A percentile compares a stretch with the other conserved stretches of the same genome.
These are phyloP conservation scores for Procambarus clarkii DNA, from an alignment of 1,140 invertebrate species.

Conservation along the genomic window DNA sequence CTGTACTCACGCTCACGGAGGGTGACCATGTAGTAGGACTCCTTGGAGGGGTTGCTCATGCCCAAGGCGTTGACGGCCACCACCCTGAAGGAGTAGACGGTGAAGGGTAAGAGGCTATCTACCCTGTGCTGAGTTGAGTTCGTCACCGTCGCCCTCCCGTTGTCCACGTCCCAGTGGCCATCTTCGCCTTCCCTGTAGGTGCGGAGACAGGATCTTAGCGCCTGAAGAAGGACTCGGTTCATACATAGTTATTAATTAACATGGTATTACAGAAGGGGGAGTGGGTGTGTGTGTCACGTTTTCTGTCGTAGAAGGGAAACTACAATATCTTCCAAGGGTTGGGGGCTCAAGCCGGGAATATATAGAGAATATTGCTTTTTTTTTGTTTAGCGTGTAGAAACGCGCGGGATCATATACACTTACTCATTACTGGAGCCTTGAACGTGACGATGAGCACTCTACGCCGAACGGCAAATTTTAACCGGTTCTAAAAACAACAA, in stretches of 20 bases:
- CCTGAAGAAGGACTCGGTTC: background rate
- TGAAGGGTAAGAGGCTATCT: conserved; percentile 82
- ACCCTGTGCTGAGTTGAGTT: conserved; percentile 81
- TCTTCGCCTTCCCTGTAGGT: conserved; percentile 76
- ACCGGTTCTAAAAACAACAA: background rate
- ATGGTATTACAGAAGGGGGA: no score
- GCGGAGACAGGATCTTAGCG: background rate
- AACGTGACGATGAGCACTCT: no score
- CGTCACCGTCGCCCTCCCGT: conserved; percentile 80
- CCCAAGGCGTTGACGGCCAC: conserved; percentile 84
- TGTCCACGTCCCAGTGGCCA: conserved; percentile 75
- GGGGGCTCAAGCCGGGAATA: no score
- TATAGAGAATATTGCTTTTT: no score
- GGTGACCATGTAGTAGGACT: conserved; percentile 87
- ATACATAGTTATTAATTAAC: no score
- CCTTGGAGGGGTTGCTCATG: conserved; percentile 80
- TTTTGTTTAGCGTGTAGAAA: no score
- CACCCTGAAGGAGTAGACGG: conserved; percentile 83
- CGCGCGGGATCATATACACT: no score
- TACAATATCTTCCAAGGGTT: no score
- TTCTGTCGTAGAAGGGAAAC: no score
- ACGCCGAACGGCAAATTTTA: no score
- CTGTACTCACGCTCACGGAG: conserved; percentile 79
- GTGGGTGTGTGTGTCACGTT: background rate
- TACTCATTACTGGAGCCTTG: no score